phyloP scores from a whole-genome alignment of 2,113 vertebrate genomes.

The Pangasianodon gigas region DNA sequence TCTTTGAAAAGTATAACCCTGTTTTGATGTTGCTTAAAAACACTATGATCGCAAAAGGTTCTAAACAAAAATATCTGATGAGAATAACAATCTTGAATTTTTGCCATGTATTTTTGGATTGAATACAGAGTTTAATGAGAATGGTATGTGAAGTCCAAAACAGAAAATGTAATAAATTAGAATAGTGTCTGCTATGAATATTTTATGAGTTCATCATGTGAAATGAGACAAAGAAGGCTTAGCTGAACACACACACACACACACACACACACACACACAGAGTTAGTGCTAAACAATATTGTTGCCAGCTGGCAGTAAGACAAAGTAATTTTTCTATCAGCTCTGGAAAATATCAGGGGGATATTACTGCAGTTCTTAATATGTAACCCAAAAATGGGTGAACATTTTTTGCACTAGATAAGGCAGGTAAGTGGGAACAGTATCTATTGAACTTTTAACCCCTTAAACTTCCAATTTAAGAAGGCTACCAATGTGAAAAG shows the following conservation, averaged over 20 bases:
- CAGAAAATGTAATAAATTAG: slow-evolving; percentile 34
- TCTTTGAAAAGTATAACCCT: neutral
- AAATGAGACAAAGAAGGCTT: slow-evolving; percentile 56
- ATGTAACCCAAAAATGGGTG: neutral
- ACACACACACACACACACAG: slow-evolving; percentile 46
- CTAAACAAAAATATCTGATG: neutral
- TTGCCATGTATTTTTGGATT: neutral
- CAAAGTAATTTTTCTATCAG: slow-evolving; percentile 35
- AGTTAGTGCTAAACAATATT: slow-evolving; percentile 37
- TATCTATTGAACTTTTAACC: neutral
- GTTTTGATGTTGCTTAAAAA: neutral
- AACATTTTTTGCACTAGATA: neutral
- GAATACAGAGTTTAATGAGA: slow-evolving; percentile 29
- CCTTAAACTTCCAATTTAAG: neutral
- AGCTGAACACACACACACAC: slow-evolving; percentile 27
- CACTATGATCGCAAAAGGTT: neutral
- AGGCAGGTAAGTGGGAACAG: neutral
- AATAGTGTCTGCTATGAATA: slow-evolving; percentile 67
- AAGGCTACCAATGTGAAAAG: neutral
- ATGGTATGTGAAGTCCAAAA: slow-evolving; percentile 15
- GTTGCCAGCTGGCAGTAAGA: slow-evolving; percentile 38
- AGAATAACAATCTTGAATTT: neutral
- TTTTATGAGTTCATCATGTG: slow-evolving; percentile 71
- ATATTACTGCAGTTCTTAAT: neutral
- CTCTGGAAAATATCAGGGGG: slow-evolving; percentile 37